Conservation (phyloP, 2,888 invertebrate species). For the Phorcus lineatus region DNA sequence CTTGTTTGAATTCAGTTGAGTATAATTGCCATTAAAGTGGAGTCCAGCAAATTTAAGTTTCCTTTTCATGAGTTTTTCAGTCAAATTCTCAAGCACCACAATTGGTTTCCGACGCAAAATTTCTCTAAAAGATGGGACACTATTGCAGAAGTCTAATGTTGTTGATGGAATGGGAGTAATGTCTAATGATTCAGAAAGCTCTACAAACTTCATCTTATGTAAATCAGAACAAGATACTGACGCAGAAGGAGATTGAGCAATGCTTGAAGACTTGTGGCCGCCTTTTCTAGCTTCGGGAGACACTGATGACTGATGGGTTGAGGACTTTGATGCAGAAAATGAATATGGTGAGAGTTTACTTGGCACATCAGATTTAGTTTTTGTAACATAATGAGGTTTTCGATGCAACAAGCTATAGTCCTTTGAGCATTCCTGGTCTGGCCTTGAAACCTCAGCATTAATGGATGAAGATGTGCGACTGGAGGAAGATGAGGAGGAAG, state of each 20-base stretch:
- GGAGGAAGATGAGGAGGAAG: neutral
- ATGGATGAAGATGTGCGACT: neutral
- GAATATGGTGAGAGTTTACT: neutral
- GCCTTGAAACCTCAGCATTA: neutral
- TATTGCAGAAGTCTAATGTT: neutral
- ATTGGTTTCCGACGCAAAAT: neutral
- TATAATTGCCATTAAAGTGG: neutral
- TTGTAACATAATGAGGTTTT: neutral
- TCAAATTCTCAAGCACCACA: constrained; percentile 10
- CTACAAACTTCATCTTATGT: neutral
- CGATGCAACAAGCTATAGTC: neutral
- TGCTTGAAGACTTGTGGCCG: neutral
- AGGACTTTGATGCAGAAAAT: neutral
- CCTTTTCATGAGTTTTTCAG: neutral
- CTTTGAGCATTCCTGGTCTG: neutral
- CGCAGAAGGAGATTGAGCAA: neutral
- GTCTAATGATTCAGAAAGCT: neutral
- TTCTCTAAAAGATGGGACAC: neutral
- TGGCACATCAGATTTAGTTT: neutral
- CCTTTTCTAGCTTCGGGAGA: neutral
- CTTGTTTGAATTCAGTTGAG: neutral
- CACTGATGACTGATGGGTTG: neutral
- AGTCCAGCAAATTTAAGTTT: neutral
- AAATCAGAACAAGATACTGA: neutral
- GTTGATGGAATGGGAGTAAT: neutral